Percentiles rank a stretch among this genome's conserved stretches.
Evolutionary conservation across 2,113 vertebrate species (phyloP).

Genomic region (Zingel zingel): DNA sequence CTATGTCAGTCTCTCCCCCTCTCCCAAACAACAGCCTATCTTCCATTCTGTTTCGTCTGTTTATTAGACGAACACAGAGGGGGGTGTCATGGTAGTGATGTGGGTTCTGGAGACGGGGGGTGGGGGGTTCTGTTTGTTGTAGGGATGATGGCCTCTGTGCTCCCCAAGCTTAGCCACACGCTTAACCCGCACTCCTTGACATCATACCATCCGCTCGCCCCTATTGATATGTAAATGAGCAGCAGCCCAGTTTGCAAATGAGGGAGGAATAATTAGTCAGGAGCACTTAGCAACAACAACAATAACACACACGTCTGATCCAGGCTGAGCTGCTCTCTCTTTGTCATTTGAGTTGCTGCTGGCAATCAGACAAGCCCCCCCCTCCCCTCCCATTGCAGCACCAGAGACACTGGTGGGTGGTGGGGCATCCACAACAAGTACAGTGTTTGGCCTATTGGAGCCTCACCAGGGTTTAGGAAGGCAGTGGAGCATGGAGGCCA

Average conservation of each 20-base stretch:
- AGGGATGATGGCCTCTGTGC: constrained; percentile 72
- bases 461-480: constrained; percentile 75
- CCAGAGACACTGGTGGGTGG: constrained; percentile 73
- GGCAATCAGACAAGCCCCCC: constrained; percentile 76
- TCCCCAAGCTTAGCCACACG: constrained; percentile 76
- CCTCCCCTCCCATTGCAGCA: constrained; percentile 38
- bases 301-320: constrained; percentile 82
- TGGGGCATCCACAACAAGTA: constrained; percentile 73
- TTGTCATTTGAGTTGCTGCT: constrained; percentile 83
- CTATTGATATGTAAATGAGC: constrained; percentile 85
- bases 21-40: constrained; percentile 71
- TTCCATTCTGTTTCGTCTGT: constrained; percentile 80
- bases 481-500: constrained; percentile 77
- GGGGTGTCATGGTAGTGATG: constrained; percentile 71
- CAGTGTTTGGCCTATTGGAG: constrained; percentile 79
- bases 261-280: constrained; percentile 86
- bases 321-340: constrained; percentile 74
- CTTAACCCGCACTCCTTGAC: constrained; percentile 80
- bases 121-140: constrained; percentile 76
- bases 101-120: constrained; percentile 56
- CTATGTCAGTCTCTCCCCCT: constrained; percentile 50
- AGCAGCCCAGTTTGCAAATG: constrained; percentile 82
- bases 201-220: constrained; percentile 55
- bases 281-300: constrained; percentile 86
- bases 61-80: constrained; percentile 80